Conservation (phyloP, 2,113 vertebrate species). For the Strix uralensis region DNA sequence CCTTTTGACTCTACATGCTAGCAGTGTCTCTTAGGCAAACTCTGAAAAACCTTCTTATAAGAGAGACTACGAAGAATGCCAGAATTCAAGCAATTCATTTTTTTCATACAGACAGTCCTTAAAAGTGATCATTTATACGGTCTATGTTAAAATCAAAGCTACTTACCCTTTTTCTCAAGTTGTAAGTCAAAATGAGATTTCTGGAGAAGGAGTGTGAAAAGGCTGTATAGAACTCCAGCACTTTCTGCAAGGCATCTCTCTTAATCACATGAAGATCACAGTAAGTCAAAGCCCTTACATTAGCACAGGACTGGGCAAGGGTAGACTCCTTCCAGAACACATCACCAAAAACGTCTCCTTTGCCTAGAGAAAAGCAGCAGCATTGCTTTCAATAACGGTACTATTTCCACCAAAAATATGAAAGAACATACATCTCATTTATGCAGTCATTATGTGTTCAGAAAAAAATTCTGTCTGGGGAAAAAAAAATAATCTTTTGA, state of each 20-base stretch:
- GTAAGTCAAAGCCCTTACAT: slow-evolving; percentile 93
- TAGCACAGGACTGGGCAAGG: slow-evolving; percentile 92
- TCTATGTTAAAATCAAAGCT: neutral
- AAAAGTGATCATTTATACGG: neutral
- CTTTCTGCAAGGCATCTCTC: slow-evolving; percentile 92
- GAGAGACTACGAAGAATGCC: neutral
- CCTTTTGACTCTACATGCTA: neutral
- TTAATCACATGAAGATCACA: slow-evolving; percentile 97
- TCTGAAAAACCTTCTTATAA: neutral
- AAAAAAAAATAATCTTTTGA: neutral
- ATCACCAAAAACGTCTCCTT: slow-evolving; percentile 97
- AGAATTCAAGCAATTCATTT: neutral
- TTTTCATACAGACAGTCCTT: neutral
- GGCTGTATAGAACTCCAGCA: slow-evolving; percentile 92
- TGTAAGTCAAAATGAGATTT: slow-evolving; percentile 95
- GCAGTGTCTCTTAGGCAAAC: neutral
- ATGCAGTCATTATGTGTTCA: neutral
- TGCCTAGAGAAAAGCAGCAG: slow-evolving; percentile 76
- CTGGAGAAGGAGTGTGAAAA: slow-evolving; percentile 94
- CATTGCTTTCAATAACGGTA: neutral
- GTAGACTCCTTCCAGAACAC: slow-evolving; percentile 96
- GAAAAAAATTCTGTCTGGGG: neutral
- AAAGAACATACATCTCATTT: neutral
- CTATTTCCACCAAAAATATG: neutral
- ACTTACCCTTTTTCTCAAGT: slow-evolving; percentile 92